These are phyloP conservation scores for Lampris megalopsis DNA, from an alignment of 2,113 vertebrate species.

Conservation along the genomic window DNA sequence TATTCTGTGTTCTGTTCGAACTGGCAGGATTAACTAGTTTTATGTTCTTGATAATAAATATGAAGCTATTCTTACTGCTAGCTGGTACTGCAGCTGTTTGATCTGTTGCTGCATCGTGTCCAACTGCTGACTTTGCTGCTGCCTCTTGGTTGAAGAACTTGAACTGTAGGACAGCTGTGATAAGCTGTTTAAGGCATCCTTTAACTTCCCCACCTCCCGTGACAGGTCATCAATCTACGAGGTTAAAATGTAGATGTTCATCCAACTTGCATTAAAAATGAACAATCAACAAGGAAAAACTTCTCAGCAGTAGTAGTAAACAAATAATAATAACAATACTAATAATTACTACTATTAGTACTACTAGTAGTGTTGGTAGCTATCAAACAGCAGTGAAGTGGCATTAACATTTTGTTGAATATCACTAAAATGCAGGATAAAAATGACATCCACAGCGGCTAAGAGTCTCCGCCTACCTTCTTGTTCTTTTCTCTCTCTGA, in stretches of 20 bases:
- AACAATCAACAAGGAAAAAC: too few relatives aligned
- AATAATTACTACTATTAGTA: too few relatives aligned
- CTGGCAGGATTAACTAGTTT: too few relatives aligned
- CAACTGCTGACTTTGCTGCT: conserved; percentile 91
- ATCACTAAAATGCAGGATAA: too few relatives aligned
- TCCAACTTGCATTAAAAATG: too few relatives aligned
- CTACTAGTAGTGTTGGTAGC: too few relatives aligned
- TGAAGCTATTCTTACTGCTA: conserved; percentile 85
- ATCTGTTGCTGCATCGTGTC: conserved; percentile 93
- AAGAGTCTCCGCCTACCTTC: conserved; percentile 83
- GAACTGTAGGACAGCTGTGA: conserved; percentile 94
- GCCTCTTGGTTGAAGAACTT: conserved; percentile 86
- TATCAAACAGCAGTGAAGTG: too few relatives aligned
- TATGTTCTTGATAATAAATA: not conserved
- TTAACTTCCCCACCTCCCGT: conserved; percentile 94
- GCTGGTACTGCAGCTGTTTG: conserved; percentile 94
- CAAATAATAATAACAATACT: too few relatives aligned
- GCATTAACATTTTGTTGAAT: too few relatives aligned
- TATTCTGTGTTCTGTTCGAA: too few relatives aligned
- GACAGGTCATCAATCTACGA: conserved; percentile 93
- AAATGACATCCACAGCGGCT: too few relatives aligned
- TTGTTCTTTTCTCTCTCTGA: conserved; percentile 95
- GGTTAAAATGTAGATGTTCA: not conserved
- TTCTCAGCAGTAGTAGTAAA: too few relatives aligned
- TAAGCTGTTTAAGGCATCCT: conserved; percentile 96